These are phyloP conservation scores for Toxonevra muliebris DNA, from an alignment of 2,888 invertebrate genomes.

Conservation along the genomic window DNA sequence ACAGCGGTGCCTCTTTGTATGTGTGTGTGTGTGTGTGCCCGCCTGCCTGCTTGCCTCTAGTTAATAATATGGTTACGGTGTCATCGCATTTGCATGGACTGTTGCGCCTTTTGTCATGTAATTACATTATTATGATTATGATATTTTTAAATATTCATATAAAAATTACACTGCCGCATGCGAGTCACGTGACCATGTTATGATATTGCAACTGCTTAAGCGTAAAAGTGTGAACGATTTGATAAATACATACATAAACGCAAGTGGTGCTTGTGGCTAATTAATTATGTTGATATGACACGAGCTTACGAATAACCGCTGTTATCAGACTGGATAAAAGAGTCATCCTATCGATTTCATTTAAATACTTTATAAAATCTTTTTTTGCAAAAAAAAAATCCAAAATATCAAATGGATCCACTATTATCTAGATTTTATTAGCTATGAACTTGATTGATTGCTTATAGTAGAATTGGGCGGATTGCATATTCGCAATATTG, in stretches of 20 bases:
- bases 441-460: too few species aligned
- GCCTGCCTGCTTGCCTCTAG: conserved; percentile 1
- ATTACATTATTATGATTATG: conserved; percentile 44
- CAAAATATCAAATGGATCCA: too few species aligned
- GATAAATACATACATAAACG: background rate
- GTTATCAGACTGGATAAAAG: too few species aligned
- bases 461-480: too few species aligned
- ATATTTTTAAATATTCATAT: conserved; percentile 15
- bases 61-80: conserved; percentile 27
- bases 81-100: conserved; percentile 39
- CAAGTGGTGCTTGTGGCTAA: too few species aligned
- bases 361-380: too few species aligned
- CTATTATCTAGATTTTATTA: too few species aligned
- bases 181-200: conserved; percentile 38
- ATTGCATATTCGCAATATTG: too few species aligned
- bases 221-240: background rate
- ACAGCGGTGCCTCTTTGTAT: background rate
- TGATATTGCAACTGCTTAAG: conserved; percentile 35
- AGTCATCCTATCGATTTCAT: too few species aligned
- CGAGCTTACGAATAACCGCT: too few species aligned
- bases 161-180: conserved; percentile 4
- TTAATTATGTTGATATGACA: too few species aligned
- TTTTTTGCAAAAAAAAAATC: too few species aligned
- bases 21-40: background rate
- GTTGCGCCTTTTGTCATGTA: conserved; percentile 43